Percentiles rank a stretch among this genome's conserved stretches.
These are phyloP conservation scores for Adelosebastes latens DNA, from an alignment of 2,797 vertebrate genomes.

Conservation along the genomic window DNA sequence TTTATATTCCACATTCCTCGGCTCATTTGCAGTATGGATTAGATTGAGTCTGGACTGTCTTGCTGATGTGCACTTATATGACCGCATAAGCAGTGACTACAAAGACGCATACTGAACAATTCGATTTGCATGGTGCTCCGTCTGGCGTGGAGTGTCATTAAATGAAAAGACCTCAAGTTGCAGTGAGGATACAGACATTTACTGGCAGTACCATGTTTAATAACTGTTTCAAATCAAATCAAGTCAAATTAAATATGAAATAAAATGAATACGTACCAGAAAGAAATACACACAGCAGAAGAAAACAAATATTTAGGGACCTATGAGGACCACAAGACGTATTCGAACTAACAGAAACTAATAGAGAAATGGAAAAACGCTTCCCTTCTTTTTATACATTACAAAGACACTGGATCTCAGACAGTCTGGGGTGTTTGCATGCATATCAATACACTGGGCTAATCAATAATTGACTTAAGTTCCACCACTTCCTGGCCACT, in stretches of 20 bases:
- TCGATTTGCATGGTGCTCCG: conserved; percentile 18
- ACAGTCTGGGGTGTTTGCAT: conserved; percentile 16
- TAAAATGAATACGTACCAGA: neutral
- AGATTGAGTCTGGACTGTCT: neutral
- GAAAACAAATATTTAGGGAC: neutral
- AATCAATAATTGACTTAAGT: conserved; percentile 69
- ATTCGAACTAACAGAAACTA: neutral
- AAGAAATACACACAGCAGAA: neutral
- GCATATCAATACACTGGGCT: conserved; percentile 38
- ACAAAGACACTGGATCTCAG: neutral
- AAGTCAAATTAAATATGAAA: neutral
- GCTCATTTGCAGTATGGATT: neutral
- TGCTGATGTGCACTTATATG: neutral
- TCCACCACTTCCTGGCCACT: conserved; percentile 47
- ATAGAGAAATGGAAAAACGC: neutral
- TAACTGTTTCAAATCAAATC: conserved; percentile 8
- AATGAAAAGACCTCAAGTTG: conserved; percentile 4
- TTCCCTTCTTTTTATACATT: neutral
- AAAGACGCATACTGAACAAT: neutral
- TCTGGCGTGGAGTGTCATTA: conserved; percentile 16
- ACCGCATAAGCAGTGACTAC: neutral
- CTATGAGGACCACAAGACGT: neutral
- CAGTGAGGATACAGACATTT: neutral
- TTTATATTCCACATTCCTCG: neutral
- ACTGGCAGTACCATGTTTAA: neutral